phyloP scores from a whole-genome alignment of 1,140 invertebrate genomes.

The Ceratosolen solmsi region DNA sequence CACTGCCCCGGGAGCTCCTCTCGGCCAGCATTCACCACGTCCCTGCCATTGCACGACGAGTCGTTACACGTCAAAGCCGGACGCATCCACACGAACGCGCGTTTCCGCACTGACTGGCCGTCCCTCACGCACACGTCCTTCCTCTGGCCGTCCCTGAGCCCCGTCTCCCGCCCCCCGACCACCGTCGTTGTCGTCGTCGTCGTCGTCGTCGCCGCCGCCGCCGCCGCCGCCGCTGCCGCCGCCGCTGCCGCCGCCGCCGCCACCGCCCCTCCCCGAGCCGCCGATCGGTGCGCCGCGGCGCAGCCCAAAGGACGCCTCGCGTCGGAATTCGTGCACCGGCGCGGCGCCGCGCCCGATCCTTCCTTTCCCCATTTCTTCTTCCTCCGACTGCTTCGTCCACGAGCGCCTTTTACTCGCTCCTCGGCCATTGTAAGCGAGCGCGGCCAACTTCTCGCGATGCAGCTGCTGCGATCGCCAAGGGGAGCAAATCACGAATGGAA shows the following conservation, averaged over 20 bases:
- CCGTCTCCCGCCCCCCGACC: neutral
- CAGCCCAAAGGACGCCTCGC: neutral
- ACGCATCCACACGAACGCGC: slow-evolving; percentile 49
- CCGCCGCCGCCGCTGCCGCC: neutral
- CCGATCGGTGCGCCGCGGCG: neutral
- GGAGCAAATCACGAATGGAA: neutral
- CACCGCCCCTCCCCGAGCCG: neutral
- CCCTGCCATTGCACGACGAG: neutral
- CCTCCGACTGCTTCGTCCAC: neutral
- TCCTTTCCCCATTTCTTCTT: neutral
- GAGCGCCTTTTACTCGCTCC: neutral
- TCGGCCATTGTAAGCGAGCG: neutral
- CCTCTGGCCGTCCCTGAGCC: neutral
- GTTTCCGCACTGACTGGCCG: slow-evolving; percentile 59
- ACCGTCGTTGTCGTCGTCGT: neutral
- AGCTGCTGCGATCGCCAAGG: neutral
- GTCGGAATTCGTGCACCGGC: slow-evolving; percentile 20
- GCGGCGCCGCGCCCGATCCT: neutral
- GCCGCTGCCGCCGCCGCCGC: too few relatives aligned
- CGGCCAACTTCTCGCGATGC: neutral
- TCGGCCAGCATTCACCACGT: neutral
- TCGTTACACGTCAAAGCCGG: too few relatives aligned
- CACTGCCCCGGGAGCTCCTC: neutral
- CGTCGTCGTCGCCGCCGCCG: neutral
- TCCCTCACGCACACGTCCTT: neutral